A percentile compares a stretch with the other conserved stretches of the same genome.
Conservation (phyloP, 2,797 vertebrate genomes). For the Phalanger gymnotis region DNA sequence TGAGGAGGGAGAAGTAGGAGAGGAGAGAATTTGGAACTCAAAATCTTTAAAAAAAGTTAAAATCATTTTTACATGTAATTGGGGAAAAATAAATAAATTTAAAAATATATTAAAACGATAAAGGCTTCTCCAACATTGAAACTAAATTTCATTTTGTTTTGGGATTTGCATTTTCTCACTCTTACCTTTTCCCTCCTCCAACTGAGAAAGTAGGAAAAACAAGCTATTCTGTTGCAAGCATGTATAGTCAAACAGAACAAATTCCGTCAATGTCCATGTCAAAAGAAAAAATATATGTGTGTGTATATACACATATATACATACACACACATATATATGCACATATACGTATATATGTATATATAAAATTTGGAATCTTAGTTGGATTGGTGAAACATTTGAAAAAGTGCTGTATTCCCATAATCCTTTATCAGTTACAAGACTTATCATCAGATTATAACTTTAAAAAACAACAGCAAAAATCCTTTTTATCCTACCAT, state of each 20-base stretch:
- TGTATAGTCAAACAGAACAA: background rate
- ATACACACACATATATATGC: too few species aligned
- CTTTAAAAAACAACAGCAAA: background rate
- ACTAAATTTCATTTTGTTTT: background rate
- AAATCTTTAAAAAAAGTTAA: background rate
- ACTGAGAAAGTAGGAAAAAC: background rate
- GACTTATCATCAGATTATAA: slow-evolving; percentile 24
- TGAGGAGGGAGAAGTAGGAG: background rate
- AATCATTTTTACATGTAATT: background rate
- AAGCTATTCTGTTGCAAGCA: background rate
- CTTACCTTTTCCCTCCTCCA: background rate
- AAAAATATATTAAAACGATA: background rate
- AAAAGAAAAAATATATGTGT: background rate
- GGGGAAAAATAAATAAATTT: background rate
- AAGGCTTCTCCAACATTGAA: background rate
- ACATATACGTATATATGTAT: too few species aligned
- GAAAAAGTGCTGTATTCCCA: background rate
- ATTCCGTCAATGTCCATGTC: background rate
- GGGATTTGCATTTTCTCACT: background rate
- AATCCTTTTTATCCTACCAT: slow-evolving; percentile 18
- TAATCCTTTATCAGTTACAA: slow-evolving; percentile 24
- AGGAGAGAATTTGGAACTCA: background rate
- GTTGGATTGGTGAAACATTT: background rate
- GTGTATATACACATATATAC: too few species aligned
- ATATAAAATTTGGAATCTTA: background rate